A percentile compares a stretch with the other conserved stretches of the same genome.
phyloP scores from a whole-genome alignment of 2,888 invertebrate genomes.

The Drepana falcataria region DNA sequence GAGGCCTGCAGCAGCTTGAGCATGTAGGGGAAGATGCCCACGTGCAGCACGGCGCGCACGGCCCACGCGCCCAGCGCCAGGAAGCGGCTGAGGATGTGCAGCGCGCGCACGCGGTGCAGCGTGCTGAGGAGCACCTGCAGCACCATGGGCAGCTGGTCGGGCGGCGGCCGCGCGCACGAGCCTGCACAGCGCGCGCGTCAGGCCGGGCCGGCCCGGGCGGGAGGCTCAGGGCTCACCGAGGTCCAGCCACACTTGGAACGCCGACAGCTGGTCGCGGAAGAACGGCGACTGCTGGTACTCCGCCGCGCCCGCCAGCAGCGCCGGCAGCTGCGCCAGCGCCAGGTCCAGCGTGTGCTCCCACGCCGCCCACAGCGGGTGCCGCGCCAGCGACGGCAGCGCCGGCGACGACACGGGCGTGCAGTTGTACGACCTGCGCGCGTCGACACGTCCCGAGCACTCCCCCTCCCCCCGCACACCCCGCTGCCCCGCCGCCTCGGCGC shows the following conservation, averaged over 20 bases:
- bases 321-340: constrained; percentile 93
- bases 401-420: constrained; percentile 98
- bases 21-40: constrained; percentile 99
- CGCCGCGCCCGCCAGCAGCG: constrained; percentile 80
- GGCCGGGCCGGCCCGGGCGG: too few species aligned
- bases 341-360: constrained; percentile 99
- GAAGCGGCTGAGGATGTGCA: constrained; percentile 95
- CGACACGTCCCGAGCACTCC: background rate
- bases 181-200: constrained; percentile 14
- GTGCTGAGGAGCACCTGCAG: constrained; percentile 88
- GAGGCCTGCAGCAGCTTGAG: constrained; percentile 97
- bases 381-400: constrained; percentile 91
- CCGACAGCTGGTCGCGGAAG: constrained; percentile 98
- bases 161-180: constrained; percentile 83
- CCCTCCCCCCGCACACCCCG: too few species aligned
- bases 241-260: constrained; percentile 96
- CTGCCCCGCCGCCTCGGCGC: too few species aligned
- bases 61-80: constrained; percentile 94
- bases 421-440: constrained; percentile 86
- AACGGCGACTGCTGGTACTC: constrained; percentile 89
- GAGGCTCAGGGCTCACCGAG: constrained; percentile 72
- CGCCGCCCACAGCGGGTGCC: constrained; percentile 96
- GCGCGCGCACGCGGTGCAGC: constrained; percentile 93
- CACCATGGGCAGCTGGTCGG: constrained; percentile 98
- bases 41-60: constrained; percentile 95